Evolutionary conservation across 2,797 vertebrate species (phyloP), one percentile per base, ranked within the genome.

Genomic region (Sebastes flavidus): DNA sequence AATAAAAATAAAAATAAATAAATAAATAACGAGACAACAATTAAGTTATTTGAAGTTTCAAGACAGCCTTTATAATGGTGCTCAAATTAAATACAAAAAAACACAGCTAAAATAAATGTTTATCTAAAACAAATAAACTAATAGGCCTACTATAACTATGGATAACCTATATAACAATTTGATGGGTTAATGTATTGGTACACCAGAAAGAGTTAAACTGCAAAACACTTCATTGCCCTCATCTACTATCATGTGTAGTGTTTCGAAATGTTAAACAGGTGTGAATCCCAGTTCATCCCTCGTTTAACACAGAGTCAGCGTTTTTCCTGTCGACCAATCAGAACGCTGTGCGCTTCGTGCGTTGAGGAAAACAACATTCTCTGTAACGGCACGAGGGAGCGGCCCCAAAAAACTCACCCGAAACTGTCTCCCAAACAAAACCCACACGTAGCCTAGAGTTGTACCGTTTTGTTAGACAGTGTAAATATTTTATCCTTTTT

Each of bases 281-380:
- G 42, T 54, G 13, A 36, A 20, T 32, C 24, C 3, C 73, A 2
- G 12, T 63, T 74, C 8, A 42, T 13, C 4, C 9, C 4, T 27
- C 3, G 29, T 42, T 66, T 30, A 6, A 55, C 8, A 14, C 36
- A 55, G 72, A 73, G 27, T 18, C 18, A 49, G 72, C 67, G 73
- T 82, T 75, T 81, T 34, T 60, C 12, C 11, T 1, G 11, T 1
- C 0, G 38, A 61, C 89, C 86, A 91, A 88, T 84, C 55, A 2
- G 2, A 84, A 70, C 20, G 6, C 36, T 1, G 42, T 10, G 72
- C 74, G 76, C 72, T 59, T 52, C 2, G 0, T 3, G 32, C 42
- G 87, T 3, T 76, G 87, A 74, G 55, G 10, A 74, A 85, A 76
- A 74, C 88, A 81, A 83, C 78, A 9, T 0, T 0, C 3, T 6